A percentile compares a stretch with the other conserved stretches of the same genome.
phyloP scores from a whole-genome alignment of 1,140 invertebrate genomes.

The Sarcophaga bullata region DNA sequence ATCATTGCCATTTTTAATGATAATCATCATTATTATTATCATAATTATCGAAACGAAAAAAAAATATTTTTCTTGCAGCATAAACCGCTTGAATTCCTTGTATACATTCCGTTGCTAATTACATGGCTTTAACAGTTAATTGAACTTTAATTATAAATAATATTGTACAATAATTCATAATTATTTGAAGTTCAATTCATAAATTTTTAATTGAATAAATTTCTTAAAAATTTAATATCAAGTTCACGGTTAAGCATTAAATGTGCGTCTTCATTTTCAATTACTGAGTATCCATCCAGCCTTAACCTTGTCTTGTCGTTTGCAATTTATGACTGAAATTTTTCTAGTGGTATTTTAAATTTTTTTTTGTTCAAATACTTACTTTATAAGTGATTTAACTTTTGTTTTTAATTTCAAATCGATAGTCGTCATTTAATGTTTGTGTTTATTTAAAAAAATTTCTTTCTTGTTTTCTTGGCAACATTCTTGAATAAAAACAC shows the following conservation, averaged over 20 bases:
- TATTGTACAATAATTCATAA: neutral
- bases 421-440: neutral
- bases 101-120: neutral
- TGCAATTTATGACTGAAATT: neutral
- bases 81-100: neutral
- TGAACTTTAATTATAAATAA: neutral
- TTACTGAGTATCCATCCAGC: neutral
- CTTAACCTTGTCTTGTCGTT: neutral
- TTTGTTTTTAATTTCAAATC: neutral
- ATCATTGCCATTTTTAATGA: slow-evolving; percentile 12
- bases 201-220: neutral
- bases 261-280: neutral
- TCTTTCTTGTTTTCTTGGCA: neutral
- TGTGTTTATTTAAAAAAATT: neutral
- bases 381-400: neutral
- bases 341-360: neutral
- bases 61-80: neutral
- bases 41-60: no score
- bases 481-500: neutral
- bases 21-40: neutral
- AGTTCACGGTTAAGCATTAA: neutral
- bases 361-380: neutral
- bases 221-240: neutral
- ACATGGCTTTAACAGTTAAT: slow-evolving; percentile 1
- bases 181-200: neutral